A percentile compares a stretch with the other conserved stretches of the same genome.
Conservation (phyloP, 2,888 invertebrate species). For the Epistrophe grossulariae region DNA sequence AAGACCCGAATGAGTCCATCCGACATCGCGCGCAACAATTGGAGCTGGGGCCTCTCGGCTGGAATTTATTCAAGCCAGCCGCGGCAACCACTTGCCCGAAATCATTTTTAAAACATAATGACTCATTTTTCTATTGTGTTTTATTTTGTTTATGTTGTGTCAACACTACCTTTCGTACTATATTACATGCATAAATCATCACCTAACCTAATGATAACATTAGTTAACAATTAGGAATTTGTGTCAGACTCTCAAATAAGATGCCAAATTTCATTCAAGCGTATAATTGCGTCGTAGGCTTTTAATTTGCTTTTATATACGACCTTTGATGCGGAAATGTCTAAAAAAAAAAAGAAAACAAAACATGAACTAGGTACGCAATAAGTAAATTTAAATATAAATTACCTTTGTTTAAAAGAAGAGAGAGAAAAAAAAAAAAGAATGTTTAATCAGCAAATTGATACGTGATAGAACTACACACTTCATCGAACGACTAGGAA, state of each 20-base stretch:
- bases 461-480: slow-evolving; percentile 56
- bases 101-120: too few relatives aligned
- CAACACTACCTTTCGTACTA: neutral
- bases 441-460: slow-evolving; percentile 59
- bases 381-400: slow-evolving; percentile 43
- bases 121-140: too few relatives aligned
- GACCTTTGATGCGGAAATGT: slow-evolving; percentile 40
- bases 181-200: neutral
- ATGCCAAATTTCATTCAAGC: slow-evolving; percentile 67
- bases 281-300: slow-evolving; percentile 43
- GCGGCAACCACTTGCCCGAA: too few relatives aligned
- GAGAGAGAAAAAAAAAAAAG: neutral
- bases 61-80: too few relatives aligned
- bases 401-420: slow-evolving; percentile 22
- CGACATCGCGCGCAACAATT: too few relatives aligned
- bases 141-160: neutral
- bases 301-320: slow-evolving; percentile 4
- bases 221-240: slow-evolving; percentile 57
- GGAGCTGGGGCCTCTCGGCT: too few relatives aligned
- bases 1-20: too few relatives aligned
- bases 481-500: slow-evolving; percentile 29
- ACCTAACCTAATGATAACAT: slow-evolving; percentile 15
- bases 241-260: slow-evolving; percentile 50
- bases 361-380: slow-evolving; percentile 9
- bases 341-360: neutral